Evolutionary conservation across 2,888 invertebrate species (phyloP).

Genomic region (Watsonalla cultraria): DNA sequence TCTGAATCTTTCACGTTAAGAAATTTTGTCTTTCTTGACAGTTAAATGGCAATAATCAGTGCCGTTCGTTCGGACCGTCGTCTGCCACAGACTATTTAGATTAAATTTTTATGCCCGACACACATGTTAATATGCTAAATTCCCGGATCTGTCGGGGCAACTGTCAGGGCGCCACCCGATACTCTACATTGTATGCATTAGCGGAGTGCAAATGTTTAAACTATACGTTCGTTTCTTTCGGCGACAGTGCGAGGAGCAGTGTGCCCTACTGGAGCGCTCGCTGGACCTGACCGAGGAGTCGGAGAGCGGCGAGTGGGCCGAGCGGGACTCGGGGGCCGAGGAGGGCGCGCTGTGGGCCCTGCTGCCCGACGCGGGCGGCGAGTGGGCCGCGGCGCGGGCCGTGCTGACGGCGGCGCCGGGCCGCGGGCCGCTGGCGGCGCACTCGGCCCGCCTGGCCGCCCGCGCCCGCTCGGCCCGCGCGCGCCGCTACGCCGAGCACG

Average conservation of each 20-base stretch:
- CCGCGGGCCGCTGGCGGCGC: slow-evolving; percentile 15
- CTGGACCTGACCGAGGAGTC: slow-evolving; percentile 6
- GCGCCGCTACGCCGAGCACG: slow-evolving; percentile 8
- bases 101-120: too few species aligned
- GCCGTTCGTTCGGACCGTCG: too few species aligned
- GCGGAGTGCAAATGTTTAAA: too few species aligned
- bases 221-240: slow-evolving; percentile 5
- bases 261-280: slow-evolving; percentile 15
- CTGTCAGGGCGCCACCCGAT: too few species aligned
- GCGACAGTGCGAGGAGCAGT: slow-evolving; percentile 30
- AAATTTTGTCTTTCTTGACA: neutral
- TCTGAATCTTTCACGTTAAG: neutral
- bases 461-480: slow-evolving; percentile 2
- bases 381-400: slow-evolving; percentile 38
- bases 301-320: slow-evolving; percentile 10
- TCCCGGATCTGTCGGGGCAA: too few species aligned
- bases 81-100: too few species aligned
- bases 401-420: slow-evolving; percentile 21
- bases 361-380: slow-evolving; percentile 33
- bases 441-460: slow-evolving; percentile 14
- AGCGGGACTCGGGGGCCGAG: slow-evolving; percentile 29
- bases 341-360: slow-evolving; percentile 18
- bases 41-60: too few species aligned
- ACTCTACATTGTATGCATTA: too few species aligned
- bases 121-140: too few species aligned